Base-by-base conservation (phyloP, 2,113 vertebrate species). In the Ptyas mucosa region DNA sequence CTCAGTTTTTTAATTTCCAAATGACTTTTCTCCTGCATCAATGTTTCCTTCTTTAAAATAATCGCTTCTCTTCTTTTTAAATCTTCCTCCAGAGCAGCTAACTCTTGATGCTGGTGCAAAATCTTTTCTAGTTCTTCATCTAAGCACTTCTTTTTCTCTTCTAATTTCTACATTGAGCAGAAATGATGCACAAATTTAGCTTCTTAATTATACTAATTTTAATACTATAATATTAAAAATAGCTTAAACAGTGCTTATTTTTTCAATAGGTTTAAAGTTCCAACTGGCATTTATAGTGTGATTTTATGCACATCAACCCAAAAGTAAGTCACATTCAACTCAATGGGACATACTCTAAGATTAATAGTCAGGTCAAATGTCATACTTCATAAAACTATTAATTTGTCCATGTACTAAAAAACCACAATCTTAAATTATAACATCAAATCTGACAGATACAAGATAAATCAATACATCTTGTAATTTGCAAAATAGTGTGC, bases 81-180 rank as follows among this genome's bases (percentile, higher is more conserved):
- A 93, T 99, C 99, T 95, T 98, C 98, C 95, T 98, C 97, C 94
- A 99, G 96, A 95, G 98, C 97, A 94, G 96, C 97, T 94, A 98
- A 94, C 91, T 98, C 97, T 93, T 97, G 98, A 89, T 97, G 97
- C 90, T 98, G 98, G 93, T 97, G 98, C 90, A 99, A 96, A 95
- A 98, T 98, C 94, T 95, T 97, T 95, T 99, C 99, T 91, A 99
- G 98, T 96, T 99, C 98, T 96, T 98, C 98, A 96, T 99, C 99
- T 93, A 99, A 95, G 98, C 98, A 99, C 95, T 96, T 97, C 95
- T 96, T 97, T 96, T 97, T 93, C 49, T 97, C 97, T 97, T 98
- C 96, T 92, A 97, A 91, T 93, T 95, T 97, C 96, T 97, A 23
- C 12, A 97, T 95, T 94, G 93, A 97, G 95, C 85, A 7, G 49